Evolutionary conservation across 2,113 vertebrate genomes (phyloP).

Genomic region (Engystomops pustulosus): DNA sequence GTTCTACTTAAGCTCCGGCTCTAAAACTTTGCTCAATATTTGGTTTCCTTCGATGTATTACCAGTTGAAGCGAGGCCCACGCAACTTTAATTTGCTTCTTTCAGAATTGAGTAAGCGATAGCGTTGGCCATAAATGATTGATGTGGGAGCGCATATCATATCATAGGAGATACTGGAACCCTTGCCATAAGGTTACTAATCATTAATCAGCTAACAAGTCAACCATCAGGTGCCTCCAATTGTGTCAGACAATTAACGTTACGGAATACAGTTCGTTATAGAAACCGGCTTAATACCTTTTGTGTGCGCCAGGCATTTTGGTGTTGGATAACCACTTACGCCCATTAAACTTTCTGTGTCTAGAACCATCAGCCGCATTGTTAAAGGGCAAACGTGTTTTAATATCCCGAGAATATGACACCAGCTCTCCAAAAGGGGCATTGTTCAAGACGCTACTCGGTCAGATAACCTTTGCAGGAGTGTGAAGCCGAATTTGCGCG

Average conservation of each 20-base stretch:
- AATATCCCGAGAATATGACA: conserved; percentile 27
- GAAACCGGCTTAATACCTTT: conserved; percentile 39
- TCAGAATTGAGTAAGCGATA: conserved; percentile 54
- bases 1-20: conserved; percentile 31
- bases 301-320: conserved; percentile 37
- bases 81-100: conserved; percentile 40
- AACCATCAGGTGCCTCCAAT: conserved; percentile 41
- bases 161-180: conserved; percentile 38
- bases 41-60: conserved; percentile 4
- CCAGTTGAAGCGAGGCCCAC: neutral
- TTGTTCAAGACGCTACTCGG: neutral
- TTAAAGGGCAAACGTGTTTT: conserved; percentile 34
- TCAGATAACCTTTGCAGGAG: conserved; percentile 24
- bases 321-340: conserved; percentile 54
- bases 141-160: conserved; percentile 37
- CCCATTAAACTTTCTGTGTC: conserved; percentile 54
- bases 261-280: conserved; percentile 48
- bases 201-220: conserved; percentile 51
- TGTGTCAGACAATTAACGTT: conserved; percentile 53
- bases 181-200: conserved; percentile 51
- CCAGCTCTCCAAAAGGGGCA: neutral
- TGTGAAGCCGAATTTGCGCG: neutral
- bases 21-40: conserved; percentile 23
- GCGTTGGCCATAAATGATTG: conserved; percentile 40
- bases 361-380: conserved; percentile 23